Percentiles rank a stretch among this genome's conserved stretches.
Conservation (phyloP, 2,888 invertebrate genomes). For the Brenthis daphne region DNA sequence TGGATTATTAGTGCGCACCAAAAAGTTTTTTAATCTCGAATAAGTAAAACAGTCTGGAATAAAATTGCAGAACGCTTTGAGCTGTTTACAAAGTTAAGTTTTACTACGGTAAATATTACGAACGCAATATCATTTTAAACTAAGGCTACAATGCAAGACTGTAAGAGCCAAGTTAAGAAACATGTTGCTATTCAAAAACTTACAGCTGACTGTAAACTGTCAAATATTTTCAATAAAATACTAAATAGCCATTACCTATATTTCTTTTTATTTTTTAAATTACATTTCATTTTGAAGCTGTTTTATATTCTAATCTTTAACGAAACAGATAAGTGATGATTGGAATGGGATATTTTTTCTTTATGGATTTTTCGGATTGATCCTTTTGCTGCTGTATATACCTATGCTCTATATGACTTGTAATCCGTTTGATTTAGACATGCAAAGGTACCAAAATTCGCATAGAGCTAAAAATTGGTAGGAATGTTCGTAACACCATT, state of each 20-base stretch:
- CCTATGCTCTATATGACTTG: no score
- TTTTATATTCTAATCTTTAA: no score
- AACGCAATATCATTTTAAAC: slow-evolving; percentile 34
- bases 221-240: slow-evolving; percentile 6
- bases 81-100: slow-evolving; percentile 33
- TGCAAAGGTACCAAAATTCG: no score
- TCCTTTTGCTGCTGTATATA: no score
- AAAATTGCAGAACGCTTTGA: slow-evolving; percentile 30
- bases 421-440: no score
- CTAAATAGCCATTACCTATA: not conserved
- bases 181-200: slow-evolving; percentile 14
- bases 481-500: no score
- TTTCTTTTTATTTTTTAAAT: not conserved
- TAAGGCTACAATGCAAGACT: slow-evolving; percentile 18
- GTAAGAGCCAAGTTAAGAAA: slow-evolving; percentile 15
- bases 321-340: no score
- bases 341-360: no score
- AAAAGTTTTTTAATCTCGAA: slow-evolving; percentile 38
- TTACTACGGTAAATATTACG: slow-evolving; percentile 33
- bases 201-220: slow-evolving; percentile 17
- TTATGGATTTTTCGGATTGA: no score
- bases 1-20: slow-evolving; percentile 19
- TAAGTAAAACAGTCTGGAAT: slow-evolving; percentile 28
- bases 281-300: no score
- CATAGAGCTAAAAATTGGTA: no score